Evolutionary conservation across 2,797 vertebrate species (phyloP).

Genomic region (Cossypha polioptera): DNA sequence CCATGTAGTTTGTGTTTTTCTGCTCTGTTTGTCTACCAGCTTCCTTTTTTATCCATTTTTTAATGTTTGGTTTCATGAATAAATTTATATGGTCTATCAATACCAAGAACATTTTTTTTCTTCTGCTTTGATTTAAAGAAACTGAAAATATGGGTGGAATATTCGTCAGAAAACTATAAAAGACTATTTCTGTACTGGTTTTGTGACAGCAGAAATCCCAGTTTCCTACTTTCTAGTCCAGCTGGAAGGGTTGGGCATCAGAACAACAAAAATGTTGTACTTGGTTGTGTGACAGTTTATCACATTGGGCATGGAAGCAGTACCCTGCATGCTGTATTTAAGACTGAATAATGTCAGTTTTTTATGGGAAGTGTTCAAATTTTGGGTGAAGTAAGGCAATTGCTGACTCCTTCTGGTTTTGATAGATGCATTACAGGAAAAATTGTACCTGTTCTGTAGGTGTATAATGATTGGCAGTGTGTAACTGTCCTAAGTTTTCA

Average conservation of each 20-base stretch:
- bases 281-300: background rate
- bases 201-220: background rate
- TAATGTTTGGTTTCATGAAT: constrained; percentile 16
- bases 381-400: background rate
- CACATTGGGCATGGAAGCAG: background rate
- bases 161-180: background rate
- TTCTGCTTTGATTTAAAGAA: constrained; percentile 8
- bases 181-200: background rate
- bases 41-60: constrained; percentile 34
- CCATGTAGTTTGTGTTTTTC: background rate
- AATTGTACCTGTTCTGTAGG: background rate
- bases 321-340: background rate
- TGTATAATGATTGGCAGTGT: background rate
- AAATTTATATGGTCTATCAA: constrained; percentile 7
- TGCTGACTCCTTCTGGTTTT: background rate
- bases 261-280: background rate
- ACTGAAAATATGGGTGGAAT: background rate
- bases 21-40: background rate
- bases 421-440: background rate
- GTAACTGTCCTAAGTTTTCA: background rate
- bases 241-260: background rate
- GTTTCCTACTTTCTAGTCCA: background rate
- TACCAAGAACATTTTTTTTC: background rate
- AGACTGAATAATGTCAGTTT: background rate
- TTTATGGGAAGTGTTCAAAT: background rate